phyloP scores from a whole-genome alignment of 2,797 vertebrate species.

The Diceros bicornis region DNA sequence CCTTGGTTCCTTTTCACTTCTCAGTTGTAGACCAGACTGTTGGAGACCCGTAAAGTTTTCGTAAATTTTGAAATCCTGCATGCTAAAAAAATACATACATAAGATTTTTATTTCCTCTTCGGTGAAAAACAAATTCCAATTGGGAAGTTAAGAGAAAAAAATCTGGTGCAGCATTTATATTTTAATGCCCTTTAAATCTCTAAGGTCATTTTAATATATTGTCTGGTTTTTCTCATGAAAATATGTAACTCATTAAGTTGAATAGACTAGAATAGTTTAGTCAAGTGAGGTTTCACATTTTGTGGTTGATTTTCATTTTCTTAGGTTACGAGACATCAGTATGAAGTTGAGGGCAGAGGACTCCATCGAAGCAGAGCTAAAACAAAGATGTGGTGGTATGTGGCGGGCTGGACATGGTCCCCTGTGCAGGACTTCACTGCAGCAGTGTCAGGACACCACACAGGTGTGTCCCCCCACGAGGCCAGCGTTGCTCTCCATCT shows the following conservation, averaged over 20 bases:
- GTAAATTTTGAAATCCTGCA: not conserved
- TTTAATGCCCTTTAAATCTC: constrained; percentile 23
- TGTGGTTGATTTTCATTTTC: not conserved
- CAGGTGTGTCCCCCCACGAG: accelerated
- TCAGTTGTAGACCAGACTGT: not conserved
- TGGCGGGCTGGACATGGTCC: not conserved
- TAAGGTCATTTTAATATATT: not conserved
- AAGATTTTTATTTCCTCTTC: not conserved
- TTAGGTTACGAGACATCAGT: not conserved
- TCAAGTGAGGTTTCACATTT: not conserved
- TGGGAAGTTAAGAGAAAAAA: not conserved
- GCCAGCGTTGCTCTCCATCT: not conserved
- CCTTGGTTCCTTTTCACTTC: not conserved
- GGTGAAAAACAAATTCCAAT: not conserved
- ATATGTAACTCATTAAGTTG: constrained; percentile 4
- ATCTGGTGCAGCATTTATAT: not conserved
- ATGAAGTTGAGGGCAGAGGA: not conserved
- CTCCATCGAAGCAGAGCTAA: not conserved
- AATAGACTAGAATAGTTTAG: not conserved
- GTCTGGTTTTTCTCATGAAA: constrained; percentile 50
- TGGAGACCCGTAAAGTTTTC: not conserved
- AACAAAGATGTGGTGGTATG: not conserved
- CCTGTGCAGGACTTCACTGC: accelerated
- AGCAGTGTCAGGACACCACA: not conserved
- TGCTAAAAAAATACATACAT: not conserved